Evolutionary conservation across 2,113 vertebrate genomes (phyloP), one percentile per base, ranked within the genome.

Genomic region (Rhinoptilus africanus): DNA sequence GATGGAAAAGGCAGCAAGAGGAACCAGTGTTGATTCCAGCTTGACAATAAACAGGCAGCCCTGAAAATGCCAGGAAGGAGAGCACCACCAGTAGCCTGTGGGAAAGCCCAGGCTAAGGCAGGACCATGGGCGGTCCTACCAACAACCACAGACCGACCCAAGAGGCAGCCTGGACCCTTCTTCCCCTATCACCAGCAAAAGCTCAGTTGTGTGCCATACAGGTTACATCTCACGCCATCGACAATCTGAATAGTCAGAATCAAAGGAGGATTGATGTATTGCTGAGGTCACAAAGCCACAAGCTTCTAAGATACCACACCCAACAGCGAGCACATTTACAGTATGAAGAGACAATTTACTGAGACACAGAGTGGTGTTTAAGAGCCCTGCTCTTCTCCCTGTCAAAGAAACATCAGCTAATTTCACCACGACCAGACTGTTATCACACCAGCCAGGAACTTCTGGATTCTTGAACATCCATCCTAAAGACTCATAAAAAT

Each of bases 71-170:
- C 78, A 48, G 62, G 56, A 56, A 45, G 26, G 53, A 8, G 2
- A 68, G 23, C 41, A 50, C 9, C n/a, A 24, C 15, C 53, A 60
- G 28, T n/a, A 72, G 72, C 66, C 51, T 24, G 9, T 0, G 0
- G 48, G 26, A 28, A 35, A 43, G 12, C 14, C 35, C 8, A 24
- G 71, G 11, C 39, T 11, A 10, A 34, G 35, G 56, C 22, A 63
- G 32, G 41, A 6, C 15, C 69, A 9, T 8, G 2, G 27, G 41
- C 6, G 23, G 43, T 7, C 37, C 57, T 26, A 15, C 23, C 77
- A 64, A 50, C 17, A 34, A 72, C 57, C 66, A 39, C 45, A 23
- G 50, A 39, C 35, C 57, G 56, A 37, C 27, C 48, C 5, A 3
- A 20, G 26, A 62, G 66, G 47, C n/a, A 68, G 68, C n/a, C 68